A percentile compares a stretch with the other conserved stretches of the same genome.
Evolutionary conservation across 2,797 vertebrate genomes (phyloP).

Genomic region (Avahi laniger): DNA sequence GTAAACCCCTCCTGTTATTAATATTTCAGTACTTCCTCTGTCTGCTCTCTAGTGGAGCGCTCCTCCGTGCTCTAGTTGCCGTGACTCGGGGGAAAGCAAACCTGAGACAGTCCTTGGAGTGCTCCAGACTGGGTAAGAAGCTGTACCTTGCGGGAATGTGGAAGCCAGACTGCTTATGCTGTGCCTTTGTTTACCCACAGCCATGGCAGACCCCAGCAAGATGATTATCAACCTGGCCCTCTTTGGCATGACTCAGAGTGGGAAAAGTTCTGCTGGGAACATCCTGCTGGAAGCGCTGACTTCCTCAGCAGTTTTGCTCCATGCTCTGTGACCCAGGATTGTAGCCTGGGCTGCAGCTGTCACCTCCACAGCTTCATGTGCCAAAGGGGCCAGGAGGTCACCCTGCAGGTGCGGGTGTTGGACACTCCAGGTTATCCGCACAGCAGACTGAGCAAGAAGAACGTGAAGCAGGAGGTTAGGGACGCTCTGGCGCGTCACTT

Average conservation of each 20-base stretch:
- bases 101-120: not conserved
- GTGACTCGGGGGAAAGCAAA: not conserved
- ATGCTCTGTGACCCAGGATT: slow-evolving; percentile 80
- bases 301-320: slow-evolving; percentile 83
- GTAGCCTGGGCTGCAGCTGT: slow-evolving; percentile 78
- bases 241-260: slow-evolving; percentile 88
- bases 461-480: slow-evolving; percentile 71
- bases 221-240: slow-evolving; percentile 87
- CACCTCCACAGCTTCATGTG: slow-evolving; percentile 77
- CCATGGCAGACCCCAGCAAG: slow-evolving; percentile 72
- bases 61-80: not conserved
- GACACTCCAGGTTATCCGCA: slow-evolving; percentile 88
- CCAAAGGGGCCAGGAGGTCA: slow-evolving; percentile 81
- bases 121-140: not conserved
- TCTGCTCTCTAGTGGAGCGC: not conserved
- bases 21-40: not conserved
- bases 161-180: not conserved
- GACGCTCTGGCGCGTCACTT: slow-evolving; percentile 82
- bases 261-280: slow-evolving; percentile 91
- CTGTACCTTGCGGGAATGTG: not conserved
- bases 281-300: slow-evolving; percentile 87
- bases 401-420: slow-evolving; percentile 84
- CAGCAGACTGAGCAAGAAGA: slow-evolving; percentile 74
- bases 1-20: not conserved
- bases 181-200: not conserved